Conservation (phyloP, 1,140 invertebrate species). For the Nomia melanderi region DNA sequence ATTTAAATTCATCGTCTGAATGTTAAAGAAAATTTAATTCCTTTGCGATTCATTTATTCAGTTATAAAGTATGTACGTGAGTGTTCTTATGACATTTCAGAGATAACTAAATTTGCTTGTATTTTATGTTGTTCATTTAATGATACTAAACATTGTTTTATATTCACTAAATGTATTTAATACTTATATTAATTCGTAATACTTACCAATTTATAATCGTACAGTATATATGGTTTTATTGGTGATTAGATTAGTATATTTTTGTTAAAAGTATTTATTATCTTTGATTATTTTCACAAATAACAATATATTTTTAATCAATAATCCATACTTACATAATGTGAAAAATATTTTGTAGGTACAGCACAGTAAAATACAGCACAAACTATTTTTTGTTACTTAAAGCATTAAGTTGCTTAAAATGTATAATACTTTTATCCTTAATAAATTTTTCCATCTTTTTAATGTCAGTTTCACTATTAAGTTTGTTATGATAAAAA, state of each 20-base stretch:
- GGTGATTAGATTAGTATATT: not conserved
- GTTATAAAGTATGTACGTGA: not conserved
- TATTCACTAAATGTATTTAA: not conserved
- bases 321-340: not conserved
- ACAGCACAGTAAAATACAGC: too few relatives aligned
- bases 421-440: too few relatives aligned
- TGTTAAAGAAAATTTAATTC: constrained; percentile 61
- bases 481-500: not conserved
- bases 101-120: not conserved
- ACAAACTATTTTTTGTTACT: too few relatives aligned
- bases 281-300: not conserved
- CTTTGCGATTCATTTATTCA: constrained; percentile 40
- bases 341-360: too few relatives aligned
- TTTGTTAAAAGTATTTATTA: constrained; percentile 6
- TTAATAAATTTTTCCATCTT: not conserved
- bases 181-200: not conserved
- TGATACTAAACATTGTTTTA: too few relatives aligned
- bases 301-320: not conserved
- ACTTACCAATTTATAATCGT: constrained; percentile 4
- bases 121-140: not conserved
- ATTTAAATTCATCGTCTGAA: constrained; percentile 75
- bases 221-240: not conserved
- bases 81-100: not conserved
- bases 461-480: not conserved
- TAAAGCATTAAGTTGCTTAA: too few relatives aligned